A percentile compares a stretch with the other conserved stretches of the same genome.
These are phyloP conservation scores for Eptatretus burgeri DNA, from an alignment of 2,113 vertebrate species.

Conservation along the genomic window DNA sequence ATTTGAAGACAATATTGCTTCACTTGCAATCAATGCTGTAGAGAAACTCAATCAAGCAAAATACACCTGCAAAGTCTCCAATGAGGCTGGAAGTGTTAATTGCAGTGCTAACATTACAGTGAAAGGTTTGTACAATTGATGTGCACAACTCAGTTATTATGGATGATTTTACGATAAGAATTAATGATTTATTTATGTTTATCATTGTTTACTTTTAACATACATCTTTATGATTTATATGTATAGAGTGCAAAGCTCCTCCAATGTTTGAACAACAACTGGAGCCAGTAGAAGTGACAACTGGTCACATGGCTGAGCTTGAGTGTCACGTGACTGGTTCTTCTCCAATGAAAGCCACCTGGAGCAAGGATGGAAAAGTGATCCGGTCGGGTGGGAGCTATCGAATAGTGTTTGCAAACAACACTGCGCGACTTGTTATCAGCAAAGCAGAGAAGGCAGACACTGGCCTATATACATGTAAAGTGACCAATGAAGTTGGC, in stretches of 20 bases:
- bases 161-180: too few relatives aligned
- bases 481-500: neutral
- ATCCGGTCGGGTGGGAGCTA: neutral
- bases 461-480: neutral
- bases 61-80: slow-evolving; percentile 1
- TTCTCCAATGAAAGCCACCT: neutral
- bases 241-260: neutral
- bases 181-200: too few relatives aligned
- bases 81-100: neutral
- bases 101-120: neutral
- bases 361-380: slow-evolving; percentile 1
- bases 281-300: neutral
- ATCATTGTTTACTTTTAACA: too few relatives aligned
- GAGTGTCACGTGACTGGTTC: slow-evolving; percentile 1
- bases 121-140: neutral
- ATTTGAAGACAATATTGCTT: slow-evolving; percentile 2
- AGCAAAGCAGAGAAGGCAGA: neutral
- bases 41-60: neutral
- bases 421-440: neutral
- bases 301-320: slow-evolving; percentile 1
- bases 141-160: too few relatives aligned
- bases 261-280: neutral
- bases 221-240: neutral
- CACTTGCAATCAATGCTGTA: neutral
- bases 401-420: neutral